A percentile compares a stretch with the other conserved stretches of the same genome.
These are phyloP conservation scores for Eumerus sabulonum DNA, from an alignment of 2,888 invertebrate genomes.

Conservation along the genomic window DNA sequence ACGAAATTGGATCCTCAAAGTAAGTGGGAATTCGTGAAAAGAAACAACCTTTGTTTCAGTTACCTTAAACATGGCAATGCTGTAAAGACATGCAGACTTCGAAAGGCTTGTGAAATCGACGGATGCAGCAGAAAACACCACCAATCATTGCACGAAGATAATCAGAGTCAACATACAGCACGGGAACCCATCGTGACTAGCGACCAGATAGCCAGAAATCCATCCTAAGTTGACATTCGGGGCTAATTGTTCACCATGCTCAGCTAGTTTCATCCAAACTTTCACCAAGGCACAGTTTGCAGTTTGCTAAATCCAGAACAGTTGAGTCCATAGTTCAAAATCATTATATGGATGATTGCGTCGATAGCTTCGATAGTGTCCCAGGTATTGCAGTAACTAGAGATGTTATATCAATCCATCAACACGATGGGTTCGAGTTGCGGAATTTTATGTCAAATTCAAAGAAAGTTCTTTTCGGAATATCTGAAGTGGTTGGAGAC, in stretches of 20 bases:
- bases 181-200: background rate
- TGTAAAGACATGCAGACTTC: background rate
- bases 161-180: background rate
- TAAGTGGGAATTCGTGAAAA: too few relatives aligned
- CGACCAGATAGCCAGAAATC: background rate
- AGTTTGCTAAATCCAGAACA: slow-evolving; percentile 36
- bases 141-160: slow-evolving; percentile 10
- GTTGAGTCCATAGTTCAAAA: slow-evolving; percentile 43
- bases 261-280: slow-evolving; percentile 63
- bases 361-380: slow-evolving; percentile 68
- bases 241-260: slow-evolving; percentile 67
- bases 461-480: background rate
- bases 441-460: slow-evolving; percentile 3
- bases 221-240: slow-evolving; percentile 48
- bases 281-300: slow-evolving; percentile 36
- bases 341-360: slow-evolving; percentile 39
- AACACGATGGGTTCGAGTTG: background rate
- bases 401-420: background rate
- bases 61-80: slow-evolving; percentile 1
- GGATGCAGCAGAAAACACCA: slow-evolving; percentile 18
- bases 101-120: slow-evolving; percentile 10
- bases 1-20: background rate
- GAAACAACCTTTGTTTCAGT: too few relatives aligned
- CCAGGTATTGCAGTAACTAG: slow-evolving; percentile 70
- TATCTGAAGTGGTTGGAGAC: background rate